These are phyloP conservation scores for Theretra japonica DNA, from an alignment of 2,888 invertebrate genomes.

Conservation along the genomic window DNA sequence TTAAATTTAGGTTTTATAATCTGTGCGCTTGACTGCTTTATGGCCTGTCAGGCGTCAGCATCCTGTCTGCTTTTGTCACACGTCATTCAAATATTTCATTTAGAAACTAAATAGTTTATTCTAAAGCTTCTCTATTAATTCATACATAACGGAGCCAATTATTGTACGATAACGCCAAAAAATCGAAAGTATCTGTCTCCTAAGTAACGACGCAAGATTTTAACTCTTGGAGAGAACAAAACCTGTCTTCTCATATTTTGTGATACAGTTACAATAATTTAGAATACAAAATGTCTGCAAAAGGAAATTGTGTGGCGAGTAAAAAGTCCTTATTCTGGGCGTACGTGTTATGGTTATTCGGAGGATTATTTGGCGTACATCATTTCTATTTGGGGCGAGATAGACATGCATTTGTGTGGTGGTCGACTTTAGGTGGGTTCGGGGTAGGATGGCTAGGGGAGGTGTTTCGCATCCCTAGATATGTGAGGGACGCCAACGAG, in stretches of 20 bases:
- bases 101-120: not conserved
- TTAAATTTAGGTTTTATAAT: not conserved
- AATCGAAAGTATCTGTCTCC: not conserved
- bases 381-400: conserved; percentile 96
- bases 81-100: not conserved
- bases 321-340: conserved; percentile 87
- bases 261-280: conserved; percentile 27
- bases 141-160: not conserved
- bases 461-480: conserved; percentile 92
- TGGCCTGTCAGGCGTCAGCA: too few species aligned
- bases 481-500: conserved; percentile 92
- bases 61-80: too few species aligned
- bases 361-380: conserved; percentile 95
- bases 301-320: conserved; percentile 46
- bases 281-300: conserved; percentile 45
- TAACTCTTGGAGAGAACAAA: not conserved
- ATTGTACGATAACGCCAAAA: not conserved
- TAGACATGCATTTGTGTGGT: conserved; percentile 95
- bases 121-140: not conserved
- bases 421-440: conserved; percentile 94
- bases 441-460: conserved; percentile 95
- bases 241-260: not conserved
- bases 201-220: not conserved
- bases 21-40: not conserved
- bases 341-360: conserved; percentile 94